phyloP scores from a whole-genome alignment of 2,888 invertebrate species.

The Eupeodes luniger region DNA sequence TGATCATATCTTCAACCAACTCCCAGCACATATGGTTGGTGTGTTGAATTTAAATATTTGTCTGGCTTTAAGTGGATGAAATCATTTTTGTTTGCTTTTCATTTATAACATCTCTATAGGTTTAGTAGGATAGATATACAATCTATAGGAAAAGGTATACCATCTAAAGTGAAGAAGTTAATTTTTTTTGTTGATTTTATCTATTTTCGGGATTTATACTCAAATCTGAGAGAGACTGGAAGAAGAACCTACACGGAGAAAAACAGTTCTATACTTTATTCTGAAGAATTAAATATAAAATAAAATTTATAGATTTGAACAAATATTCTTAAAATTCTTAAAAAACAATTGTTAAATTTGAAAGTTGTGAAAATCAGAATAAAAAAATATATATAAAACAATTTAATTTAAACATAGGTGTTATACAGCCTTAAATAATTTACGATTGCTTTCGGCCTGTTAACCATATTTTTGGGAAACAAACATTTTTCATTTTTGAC shows the following conservation, averaged over 20 bases:
- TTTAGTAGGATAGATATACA: background rate
- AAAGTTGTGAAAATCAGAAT: too few relatives aligned
- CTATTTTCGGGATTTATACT: constrained; percentile 51
- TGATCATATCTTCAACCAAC: background rate
- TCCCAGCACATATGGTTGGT: constrained; percentile 4
- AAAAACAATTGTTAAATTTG: too few relatives aligned
- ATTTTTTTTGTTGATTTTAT: constrained; percentile 46
- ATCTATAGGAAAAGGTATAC: too few relatives aligned
- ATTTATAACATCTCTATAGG: constrained; percentile 39
- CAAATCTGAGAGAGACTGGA: constrained; percentile 20
- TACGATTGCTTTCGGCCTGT: too few relatives aligned
- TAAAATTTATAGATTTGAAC: background rate
- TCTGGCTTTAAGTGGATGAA: constrained; percentile 36
- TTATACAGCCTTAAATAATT: too few relatives aligned
- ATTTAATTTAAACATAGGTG: too few relatives aligned
- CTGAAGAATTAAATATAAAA: too few relatives aligned
- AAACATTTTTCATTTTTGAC: too few relatives aligned
- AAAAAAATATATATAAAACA: too few relatives aligned
- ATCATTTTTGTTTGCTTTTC: constrained; percentile 59
- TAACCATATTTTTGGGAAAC: too few relatives aligned
- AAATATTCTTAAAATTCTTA: too few relatives aligned
- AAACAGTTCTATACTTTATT: background rate
- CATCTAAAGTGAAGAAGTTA: constrained; percentile 16
- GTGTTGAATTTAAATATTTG: constrained; percentile 60
- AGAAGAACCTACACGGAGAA: constrained; percentile 35